Evolutionary conservation across 2,797 vertebrate species (phyloP).

Genomic region (Molossus molossus): DNA sequence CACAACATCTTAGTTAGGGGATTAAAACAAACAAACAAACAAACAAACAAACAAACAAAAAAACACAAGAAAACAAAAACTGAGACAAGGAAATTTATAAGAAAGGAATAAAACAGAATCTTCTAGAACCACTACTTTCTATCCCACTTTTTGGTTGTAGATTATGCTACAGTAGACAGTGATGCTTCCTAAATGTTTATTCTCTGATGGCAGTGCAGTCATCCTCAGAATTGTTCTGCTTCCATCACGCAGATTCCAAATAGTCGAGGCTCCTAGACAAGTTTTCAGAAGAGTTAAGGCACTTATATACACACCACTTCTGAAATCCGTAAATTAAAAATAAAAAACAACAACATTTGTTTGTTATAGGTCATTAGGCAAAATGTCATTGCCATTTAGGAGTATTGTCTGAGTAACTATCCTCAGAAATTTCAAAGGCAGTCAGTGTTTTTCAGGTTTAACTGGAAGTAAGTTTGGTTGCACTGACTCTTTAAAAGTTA

Average conservation of each 20-base stretch:
- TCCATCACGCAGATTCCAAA: neutral
- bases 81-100: neutral
- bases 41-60: neutral
- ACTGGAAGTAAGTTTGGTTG: conserved; percentile 51
- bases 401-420: neutral
- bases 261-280: neutral
- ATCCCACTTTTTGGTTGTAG: neutral
- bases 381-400: neutral
- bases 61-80: neutral
- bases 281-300: neutral
- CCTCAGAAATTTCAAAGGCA: neutral
- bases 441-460: conserved; percentile 14
- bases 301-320: neutral
- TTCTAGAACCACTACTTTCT: neutral
- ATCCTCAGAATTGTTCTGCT: neutral
- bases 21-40: neutral
- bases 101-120: neutral
- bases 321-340: neutral
- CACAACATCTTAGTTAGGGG: neutral
- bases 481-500: neutral
- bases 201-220: neutral
- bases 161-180: neutral
- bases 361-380: conserved; percentile 30
- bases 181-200: neutral
- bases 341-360: neutral